These are phyloP conservation scores for Tupaia tana DNA, from an alignment of 2,113 vertebrate species.

Conservation along the genomic window DNA sequence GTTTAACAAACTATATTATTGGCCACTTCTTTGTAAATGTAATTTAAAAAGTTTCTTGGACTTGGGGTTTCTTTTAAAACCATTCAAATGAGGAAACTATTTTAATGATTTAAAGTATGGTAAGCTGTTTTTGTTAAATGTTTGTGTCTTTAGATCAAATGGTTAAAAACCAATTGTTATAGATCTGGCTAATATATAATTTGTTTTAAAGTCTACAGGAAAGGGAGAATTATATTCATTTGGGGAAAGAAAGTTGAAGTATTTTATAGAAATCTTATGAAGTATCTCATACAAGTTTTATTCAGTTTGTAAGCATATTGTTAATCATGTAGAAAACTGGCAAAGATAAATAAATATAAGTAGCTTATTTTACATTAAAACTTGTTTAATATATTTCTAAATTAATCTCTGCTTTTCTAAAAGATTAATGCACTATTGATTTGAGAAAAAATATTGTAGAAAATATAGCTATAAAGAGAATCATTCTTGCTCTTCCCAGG, in stretches of 20 bases:
- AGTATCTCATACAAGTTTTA: not conserved
- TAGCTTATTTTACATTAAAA: conserved; percentile 65
- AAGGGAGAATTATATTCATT: not conserved
- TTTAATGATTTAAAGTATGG: conserved; percentile 23
- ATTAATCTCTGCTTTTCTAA: conserved; percentile 76
- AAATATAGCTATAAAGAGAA: conserved; percentile 47
- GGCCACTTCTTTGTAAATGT: not conserved
- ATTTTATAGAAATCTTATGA: not conserved
- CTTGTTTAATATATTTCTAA: conserved; percentile 76
- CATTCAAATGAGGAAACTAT: not conserved
- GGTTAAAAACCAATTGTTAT: not conserved
- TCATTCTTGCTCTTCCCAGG: not conserved
- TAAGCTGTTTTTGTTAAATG: not conserved
- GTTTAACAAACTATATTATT: conserved; percentile 6
- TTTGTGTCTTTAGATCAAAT: not conserved
- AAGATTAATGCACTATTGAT: conserved; percentile 70
- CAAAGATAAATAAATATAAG: conserved; percentile 62
- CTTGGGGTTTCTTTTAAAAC: not conserved
- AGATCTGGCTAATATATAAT: not conserved
- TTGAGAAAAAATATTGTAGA: conserved; percentile 36
- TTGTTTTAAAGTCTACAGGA: not conserved
- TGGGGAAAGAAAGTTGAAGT: not conserved
- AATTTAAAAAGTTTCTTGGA: not conserved
- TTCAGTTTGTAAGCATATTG: not conserved
- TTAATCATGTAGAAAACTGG: not conserved